Base-by-base conservation (phyloP, 2,888 invertebrate species). In the Norana najaformis region DNA sequence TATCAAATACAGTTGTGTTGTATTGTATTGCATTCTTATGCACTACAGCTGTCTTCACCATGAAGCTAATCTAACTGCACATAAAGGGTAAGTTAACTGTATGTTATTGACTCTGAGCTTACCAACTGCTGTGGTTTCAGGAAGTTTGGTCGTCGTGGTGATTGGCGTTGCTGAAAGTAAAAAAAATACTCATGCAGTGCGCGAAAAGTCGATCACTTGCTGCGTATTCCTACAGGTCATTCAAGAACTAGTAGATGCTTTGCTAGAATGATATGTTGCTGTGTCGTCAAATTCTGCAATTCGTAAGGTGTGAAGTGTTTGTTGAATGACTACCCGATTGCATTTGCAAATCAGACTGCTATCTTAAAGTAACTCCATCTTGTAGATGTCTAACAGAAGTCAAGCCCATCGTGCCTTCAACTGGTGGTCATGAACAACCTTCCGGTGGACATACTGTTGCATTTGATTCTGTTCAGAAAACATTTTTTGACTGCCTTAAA, bases 61-160 rank as follows among this genome's bases (percentile, higher is more conserved):
- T 18, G 47, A 47, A 47, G 20, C 47, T 47, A 4, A 47, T 47
- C 18, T 47, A 47, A 47, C 18, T 18, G 47, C 18, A 47, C 14
- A 20, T 16, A 47, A 20, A 23, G 20, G 2, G 6, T n/a, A 6
- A 69, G 13, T n/a, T 69, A 0, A 69, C n/a, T 30, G 0, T 69
- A n/a, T 1, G 34, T 85, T 35, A 36, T 14, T 37, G 83, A 34
- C 34, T 34, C 35, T 83, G 85, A 36, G 23, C 37, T 85, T 85
- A 85, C 85, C 85, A 85, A 14, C 37, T 41, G 89, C 4, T 6
- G 90, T 90, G 13, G 90, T 89, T 88, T 85, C 37, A n/a, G 89
- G 89, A 69, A 53, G 88, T 38, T 69, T 90, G 30, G 91, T 85
- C 14, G 91, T 90, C 69, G 91, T 91, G 36, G 89, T 91, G 90